Evolutionary conservation across 2,888 invertebrate genomes (phyloP), one percentile per base, ranked within the genome.

Genomic region (Ditylenchus weischeri): DNA sequence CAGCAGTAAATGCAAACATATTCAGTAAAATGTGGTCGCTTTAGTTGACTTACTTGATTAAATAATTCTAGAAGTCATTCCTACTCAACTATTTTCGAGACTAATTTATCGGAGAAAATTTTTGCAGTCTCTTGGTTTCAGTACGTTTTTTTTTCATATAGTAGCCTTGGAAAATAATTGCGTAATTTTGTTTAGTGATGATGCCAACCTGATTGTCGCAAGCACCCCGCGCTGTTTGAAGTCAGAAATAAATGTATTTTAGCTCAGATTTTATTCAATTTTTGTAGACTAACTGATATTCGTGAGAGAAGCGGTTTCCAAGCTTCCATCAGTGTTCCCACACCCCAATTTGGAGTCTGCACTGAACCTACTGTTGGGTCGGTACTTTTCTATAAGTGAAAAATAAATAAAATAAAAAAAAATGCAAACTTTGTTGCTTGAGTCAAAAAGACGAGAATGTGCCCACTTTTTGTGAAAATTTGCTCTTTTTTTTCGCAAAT

Each of bases 221-320:
- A 67, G 66, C 38, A 62, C 50, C n/a, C 38, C 60, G 38, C 64
- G 68, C 19, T 51, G 66, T 36, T 47, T 68, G 43, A 58, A 58
- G 43, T 63, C 67, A 15, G 68, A 54, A 54, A 21, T 15, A 21
- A 23, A 23, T 54, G n/a, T 54, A 11, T 54, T 54, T 18, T 54
- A 54, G 29, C 29, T 29, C 29, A 54, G 54, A 21, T 11, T 54
- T 29, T 2, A 54, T 54, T 54, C n/a, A 11, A 54, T 23, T 23
- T 23, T 54, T 54, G 7, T 13, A 54, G 66, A 15, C 68, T 66
- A 18, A 68, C 72, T 15, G 71, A 71, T 57, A 57, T 71, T 57
- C 65, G 71, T 43, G 71, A 71, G 48, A 57, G 71, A 38, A 66
- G 62, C 23, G 71, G 61, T 15, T 71, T 71, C 62, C 61, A 69